These are phyloP conservation scores for Sesamia nonagrioides DNA, from an alignment of 1,140 invertebrate species.

Conservation along the genomic window DNA sequence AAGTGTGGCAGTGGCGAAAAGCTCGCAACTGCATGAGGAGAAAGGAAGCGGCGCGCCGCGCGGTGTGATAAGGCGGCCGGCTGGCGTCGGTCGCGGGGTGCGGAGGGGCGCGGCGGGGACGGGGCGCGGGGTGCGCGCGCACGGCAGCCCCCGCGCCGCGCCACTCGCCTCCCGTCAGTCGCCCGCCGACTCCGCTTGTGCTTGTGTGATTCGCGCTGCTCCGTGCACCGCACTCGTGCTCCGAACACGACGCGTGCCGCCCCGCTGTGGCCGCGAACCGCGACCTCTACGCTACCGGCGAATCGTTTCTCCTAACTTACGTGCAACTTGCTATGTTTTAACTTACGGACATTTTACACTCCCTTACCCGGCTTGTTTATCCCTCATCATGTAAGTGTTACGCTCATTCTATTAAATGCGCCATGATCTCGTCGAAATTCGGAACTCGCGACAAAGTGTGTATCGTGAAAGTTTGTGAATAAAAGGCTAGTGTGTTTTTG, in stretches of 20 bases:
- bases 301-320: conserved; percentile 83
- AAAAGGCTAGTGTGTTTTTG: conserved; percentile 71
- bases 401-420: conserved; percentile 81
- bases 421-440: conserved; percentile 77
- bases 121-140: conserved; percentile 76
- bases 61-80: conserved; percentile 84
- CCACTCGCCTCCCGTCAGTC: conserved; percentile 81
- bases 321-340: conserved; percentile 85
- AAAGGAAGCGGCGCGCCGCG: conserved; percentile 85
- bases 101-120: conserved; percentile 57
- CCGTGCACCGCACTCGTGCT: conserved; percentile 85
- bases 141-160: conserved; percentile 73
- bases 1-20: conserved; percentile 86
- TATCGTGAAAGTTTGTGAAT: conserved; percentile 84
- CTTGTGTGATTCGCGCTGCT: conserved; percentile 86
- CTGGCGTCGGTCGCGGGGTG: conserved; percentile 69
- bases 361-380: conserved; percentile 85
- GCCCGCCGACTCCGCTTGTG: conserved; percentile 85
- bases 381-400: conserved; percentile 86
- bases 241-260: conserved; percentile 85
- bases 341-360: conserved; percentile 82
- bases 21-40: conserved; percentile 86
- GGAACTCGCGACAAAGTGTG: conserved; percentile 83
- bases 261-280: conserved; percentile 83
- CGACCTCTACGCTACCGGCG: conserved; percentile 85